Conservation (phyloP, 2,797 vertebrate species). For the Gallinago solitaria region DNA sequence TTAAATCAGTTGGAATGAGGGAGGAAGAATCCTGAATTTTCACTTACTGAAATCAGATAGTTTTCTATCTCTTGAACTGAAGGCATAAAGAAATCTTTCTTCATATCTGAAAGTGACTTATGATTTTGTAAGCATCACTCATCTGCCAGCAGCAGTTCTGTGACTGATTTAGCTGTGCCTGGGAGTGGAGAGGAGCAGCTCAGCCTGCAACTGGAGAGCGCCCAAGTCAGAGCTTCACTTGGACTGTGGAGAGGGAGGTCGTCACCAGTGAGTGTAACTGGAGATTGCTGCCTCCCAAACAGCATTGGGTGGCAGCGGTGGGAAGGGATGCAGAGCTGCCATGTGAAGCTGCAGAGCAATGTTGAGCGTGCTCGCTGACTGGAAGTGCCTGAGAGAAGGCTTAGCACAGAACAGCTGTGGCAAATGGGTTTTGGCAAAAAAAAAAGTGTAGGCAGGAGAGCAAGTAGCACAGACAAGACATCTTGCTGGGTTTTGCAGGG, state of each 20-base stretch:
- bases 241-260: not conserved
- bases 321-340: not conserved
- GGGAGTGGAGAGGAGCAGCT: not conserved
- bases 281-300: not conserved
- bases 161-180: not conserved
- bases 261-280: not conserved
- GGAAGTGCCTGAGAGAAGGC: not conserved
- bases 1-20: not conserved
- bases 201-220: not conserved
- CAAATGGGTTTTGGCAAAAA: not conserved
- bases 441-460: not conserved
- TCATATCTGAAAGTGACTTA: not conserved
- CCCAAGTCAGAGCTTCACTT: not conserved
- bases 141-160: conserved; percentile 26
- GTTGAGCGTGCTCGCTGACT: rapidly evolving
- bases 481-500: not conserved
- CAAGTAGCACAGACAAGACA: not conserved
- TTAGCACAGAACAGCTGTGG: not conserved
- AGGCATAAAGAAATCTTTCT: not conserved
- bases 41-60: not conserved
- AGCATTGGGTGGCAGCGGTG: not conserved
- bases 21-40: not conserved
- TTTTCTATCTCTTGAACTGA: not conserved
- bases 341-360: not conserved
- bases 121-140: not conserved